Evolutionary conservation across 2,888 invertebrate species (phyloP), one percentile per base, ranked within the genome.

Genomic region (Deroplatys truncata): DNA sequence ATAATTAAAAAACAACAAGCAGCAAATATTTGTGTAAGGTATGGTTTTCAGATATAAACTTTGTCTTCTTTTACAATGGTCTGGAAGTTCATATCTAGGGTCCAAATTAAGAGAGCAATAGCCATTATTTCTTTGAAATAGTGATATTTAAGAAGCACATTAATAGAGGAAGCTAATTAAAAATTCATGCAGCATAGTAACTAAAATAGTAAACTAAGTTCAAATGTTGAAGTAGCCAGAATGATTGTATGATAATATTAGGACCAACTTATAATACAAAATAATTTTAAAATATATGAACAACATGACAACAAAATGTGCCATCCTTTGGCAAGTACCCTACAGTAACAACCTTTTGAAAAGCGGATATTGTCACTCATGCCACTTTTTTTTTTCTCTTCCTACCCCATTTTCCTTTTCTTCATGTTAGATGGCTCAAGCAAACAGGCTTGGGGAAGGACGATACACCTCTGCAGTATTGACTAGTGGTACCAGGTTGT

Each of bases 401-500:
- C 56, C 56, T 72, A 72, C 20, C 56, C 56, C 56, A 72, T 72
- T 20, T 72, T 72, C 5, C 25, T 72, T 72, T 72, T 72, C 56
- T 72, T 72, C 56, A 72, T 72, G 56, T 72, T 20, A 72, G 56
- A 72, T 72, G 56, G 43, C 49, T 1, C 49, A 49, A 49, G 49
- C 49, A 2, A 49, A 49, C 49, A 49, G 49, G 49, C 20, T 72
- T 72, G 56, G 56, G 56, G 56, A 72, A 72, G 56, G 56, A 72
- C 25, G 25, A 72, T 72, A 72, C 56, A 72, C 56, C 56, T 20
- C 20, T 72, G 56, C 56, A 72, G 56, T 72, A 83, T 35, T 87
- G 87, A 87, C 87, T 87, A 87, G 87, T 83, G 87, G 56, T 87
- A 83, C 87, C 87, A 83, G 25, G 20, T 20, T 72, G 56, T 72